A percentile compares a stretch with the other conserved stretches of the same genome.
These are phyloP conservation scores for Pentalonia nigronervosa DNA, from an alignment of 1,140 invertebrate species.

Conservation along the genomic window DNA sequence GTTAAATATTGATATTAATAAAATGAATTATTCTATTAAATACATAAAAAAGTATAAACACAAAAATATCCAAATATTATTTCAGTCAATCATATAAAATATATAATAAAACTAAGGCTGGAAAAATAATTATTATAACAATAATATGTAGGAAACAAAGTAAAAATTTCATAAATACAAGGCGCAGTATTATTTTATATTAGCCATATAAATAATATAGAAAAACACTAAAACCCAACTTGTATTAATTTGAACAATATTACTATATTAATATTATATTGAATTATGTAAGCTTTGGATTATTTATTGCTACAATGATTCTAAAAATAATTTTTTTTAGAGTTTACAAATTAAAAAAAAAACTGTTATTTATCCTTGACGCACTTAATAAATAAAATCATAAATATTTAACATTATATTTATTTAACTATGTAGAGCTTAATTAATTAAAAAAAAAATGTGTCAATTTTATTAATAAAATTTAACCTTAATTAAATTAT, in stretches of 20 bases:
- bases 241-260: background rate
- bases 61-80: background rate
- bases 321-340: background rate
- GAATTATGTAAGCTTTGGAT: background rate
- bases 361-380: background rate
- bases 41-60: background rate
- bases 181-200: background rate
- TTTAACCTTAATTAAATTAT: background rate
- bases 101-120: background rate
- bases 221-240: background rate
- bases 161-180: background rate
- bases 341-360: background rate
- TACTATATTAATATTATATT: background rate
- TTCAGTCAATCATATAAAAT: background rate
- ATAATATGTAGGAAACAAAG: background rate
- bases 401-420: background rate
- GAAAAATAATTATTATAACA: background rate
- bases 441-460: background rate
- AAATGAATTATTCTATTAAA: background rate
- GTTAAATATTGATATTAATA: background rate
- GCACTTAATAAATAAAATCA: background rate
- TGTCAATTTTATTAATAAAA: background rate
- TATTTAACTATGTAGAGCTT: background rate
- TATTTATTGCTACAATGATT: background rate
- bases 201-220: background rate